Base-by-base conservation (phyloP, 2,113 vertebrate genomes). In the Solea senegalensis region DNA sequence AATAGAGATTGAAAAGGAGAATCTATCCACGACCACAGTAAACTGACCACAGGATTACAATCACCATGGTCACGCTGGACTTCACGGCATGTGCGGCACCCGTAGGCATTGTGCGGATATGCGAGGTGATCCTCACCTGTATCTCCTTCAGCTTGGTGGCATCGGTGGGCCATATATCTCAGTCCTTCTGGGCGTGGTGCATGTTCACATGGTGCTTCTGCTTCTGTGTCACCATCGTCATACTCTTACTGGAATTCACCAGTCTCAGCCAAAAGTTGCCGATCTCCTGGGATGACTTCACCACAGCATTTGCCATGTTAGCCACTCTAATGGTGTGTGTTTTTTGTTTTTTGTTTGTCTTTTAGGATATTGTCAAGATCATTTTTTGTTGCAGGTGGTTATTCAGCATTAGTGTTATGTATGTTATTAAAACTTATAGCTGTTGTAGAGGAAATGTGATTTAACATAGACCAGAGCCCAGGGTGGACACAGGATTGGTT, bases 141-240 rank as follows among this genome's bases (percentile, higher is more conserved):
- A 21, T 94, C 1, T 50, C 94, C 72, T 96, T 97, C 90, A 95
- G 96, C 84, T 71, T 97, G 88, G 95, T 94, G 78, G 94, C 94
- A 1, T 93, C 92, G 0, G 55, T 86, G 0, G 1, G 9, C 0
- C 0, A 0, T 7, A 34, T 0, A 0, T 0, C 0, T 0, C 0
- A 0, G 0, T 5, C 92, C 13, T 94, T 88, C 2, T 95, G 95
- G 67, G 74, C 66, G 0, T 96, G 95, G 95, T 94, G 95, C 75
- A 95, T 97, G 95, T 96, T 96, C 85, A 91, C 90, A 1, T 97
- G 96, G 96, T 94, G 94, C 80, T 93, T 97, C 87, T 96, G 95
- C 76, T 96, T 95, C 40, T 4, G 58, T 0, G 8, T 95, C 56
- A 95, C 94, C 0, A 27, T 96, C n/a, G 64, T 95, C 45, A 90